These are phyloP conservation scores for Ammodytes marinus DNA, from an alignment of 2,113 vertebrate species.

Conservation along the genomic window DNA sequence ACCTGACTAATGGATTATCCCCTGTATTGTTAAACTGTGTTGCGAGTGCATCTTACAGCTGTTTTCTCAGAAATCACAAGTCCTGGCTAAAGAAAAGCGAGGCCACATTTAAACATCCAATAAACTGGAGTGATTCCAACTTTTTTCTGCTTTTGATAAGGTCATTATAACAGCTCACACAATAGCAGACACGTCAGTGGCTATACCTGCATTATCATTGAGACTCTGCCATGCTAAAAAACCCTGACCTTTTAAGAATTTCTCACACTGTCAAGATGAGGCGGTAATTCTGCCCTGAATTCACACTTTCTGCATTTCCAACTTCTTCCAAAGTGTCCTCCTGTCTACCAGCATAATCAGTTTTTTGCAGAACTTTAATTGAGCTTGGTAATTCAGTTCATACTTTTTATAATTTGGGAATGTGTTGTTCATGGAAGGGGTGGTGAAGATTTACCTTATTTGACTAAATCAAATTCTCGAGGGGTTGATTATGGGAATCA, in stretches of 20 bases:
- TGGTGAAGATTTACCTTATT: background rate
- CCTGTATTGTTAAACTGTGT: constrained; percentile 34
- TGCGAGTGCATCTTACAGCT: constrained; percentile 9
- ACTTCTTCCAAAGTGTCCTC: constrained; percentile 44
- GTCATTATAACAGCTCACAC: constrained; percentile 66
- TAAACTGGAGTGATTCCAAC: constrained; percentile 54
- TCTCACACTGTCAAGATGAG: constrained; percentile 44
- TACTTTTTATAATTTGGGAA: background rate
- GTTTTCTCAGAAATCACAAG: constrained; percentile 33
- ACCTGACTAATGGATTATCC: constrained; percentile 57
- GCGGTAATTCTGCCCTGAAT: constrained; percentile 58
- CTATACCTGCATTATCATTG: constrained; percentile 63
- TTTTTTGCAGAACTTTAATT: constrained; percentile 25
- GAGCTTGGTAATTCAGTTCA: constrained; percentile 36
- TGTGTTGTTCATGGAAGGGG: background rate
- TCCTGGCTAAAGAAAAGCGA: constrained; percentile 7
- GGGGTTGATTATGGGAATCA: background rate
- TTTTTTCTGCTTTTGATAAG: constrained; percentile 70
- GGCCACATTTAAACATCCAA: constrained; percentile 44
- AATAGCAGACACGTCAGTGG: constrained; percentile 54
- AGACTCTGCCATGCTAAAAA: constrained; percentile 60
- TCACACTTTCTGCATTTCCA: constrained; percentile 43
- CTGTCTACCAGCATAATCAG: background rate
- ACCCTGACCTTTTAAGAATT: constrained; percentile 74
- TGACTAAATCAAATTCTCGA: constrained; percentile 1